These are phyloP conservation scores for Otus sunia DNA, from an alignment of 2,113 vertebrate genomes.

Conservation along the genomic window DNA sequence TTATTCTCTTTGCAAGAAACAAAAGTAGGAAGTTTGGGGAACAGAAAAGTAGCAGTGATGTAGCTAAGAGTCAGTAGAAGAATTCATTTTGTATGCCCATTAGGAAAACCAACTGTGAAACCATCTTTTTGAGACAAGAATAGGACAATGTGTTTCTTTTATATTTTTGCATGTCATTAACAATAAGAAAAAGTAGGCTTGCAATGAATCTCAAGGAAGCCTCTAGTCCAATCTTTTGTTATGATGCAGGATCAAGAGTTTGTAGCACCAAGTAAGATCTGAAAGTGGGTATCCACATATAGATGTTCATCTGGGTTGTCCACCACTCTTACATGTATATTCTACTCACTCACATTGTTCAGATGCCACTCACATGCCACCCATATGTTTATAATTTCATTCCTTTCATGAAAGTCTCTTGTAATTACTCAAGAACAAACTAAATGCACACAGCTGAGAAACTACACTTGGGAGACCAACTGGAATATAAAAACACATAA, in stretches of 20 bases:
- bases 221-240: not conserved
- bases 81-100: not conserved
- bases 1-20: not conserved
- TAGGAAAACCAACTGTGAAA: not conserved
- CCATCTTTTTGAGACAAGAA: not conserved
- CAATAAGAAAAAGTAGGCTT: not conserved
- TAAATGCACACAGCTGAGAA: constrained; percentile 8
- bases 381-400: not conserved
- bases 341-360: not conserved
- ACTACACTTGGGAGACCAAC: not conserved
- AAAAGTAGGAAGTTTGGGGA: not conserved
- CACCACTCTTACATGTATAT: not conserved
- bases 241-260: not conserved
- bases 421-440: constrained; percentile 10
- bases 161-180: not conserved
- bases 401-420: not conserved
- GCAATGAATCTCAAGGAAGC: not conserved
- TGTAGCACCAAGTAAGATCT: not conserved
- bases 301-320: not conserved
- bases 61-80: not conserved
- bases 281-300: not conserved
- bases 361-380: not conserved
- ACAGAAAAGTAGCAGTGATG: not conserved
- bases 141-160: not conserved
- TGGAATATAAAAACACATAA: not conserved